Base-by-base conservation (phyloP, 2,113 vertebrate genomes). In the Chloropsis hardwickii region DNA sequence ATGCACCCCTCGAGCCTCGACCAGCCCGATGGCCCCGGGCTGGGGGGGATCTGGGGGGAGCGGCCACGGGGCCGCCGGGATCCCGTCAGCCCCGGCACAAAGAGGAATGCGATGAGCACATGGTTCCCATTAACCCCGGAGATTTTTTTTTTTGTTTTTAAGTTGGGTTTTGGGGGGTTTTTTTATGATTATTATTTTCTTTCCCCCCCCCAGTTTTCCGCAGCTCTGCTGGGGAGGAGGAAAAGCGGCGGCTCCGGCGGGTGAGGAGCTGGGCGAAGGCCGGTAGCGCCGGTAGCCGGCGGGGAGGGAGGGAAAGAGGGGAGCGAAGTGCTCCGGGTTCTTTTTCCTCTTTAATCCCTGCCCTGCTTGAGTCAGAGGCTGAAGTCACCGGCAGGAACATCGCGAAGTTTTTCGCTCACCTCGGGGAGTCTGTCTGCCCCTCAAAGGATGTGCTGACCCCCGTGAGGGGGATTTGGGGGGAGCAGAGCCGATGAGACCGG, bases 51-150 rank as follows among this genome's bases (percentile, higher is more conserved):
- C 24, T 3, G 0, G 35, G 29, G 73, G 67, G 64, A 29, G 61
- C 79, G 0, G 4, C 18, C 14, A 17, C 18, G 56, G 64, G 64
- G 89, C 91, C 1, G 8, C 86, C 2, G 3, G 57, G 81, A 86
- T 93, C 76, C 84, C 76, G 3, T n/a, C 88, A 40, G 85, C 74
- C 31, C 70, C 86, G 6, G 96, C 96, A 96, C 93, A 96, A 96
- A 94, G 95, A 92, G 90, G 95, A 95, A 91, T 81, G 90, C 21
- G 44, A 44, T 0, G 90, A 94, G 90, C 96, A 94, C 87, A 91
- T 95, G 95, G 93, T 96, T 96, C 81, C 74, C 61, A 96, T 97
- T 96, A 92, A 57, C 77, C 72, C 86, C 0, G 25, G 22, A 58
- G 71, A 64, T 8, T 21, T 57, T 29, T 50, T 42, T 35, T 66